Base-by-base conservation (phyloP, 2,797 vertebrate genomes). In the Antennarius maculatus region DNA sequence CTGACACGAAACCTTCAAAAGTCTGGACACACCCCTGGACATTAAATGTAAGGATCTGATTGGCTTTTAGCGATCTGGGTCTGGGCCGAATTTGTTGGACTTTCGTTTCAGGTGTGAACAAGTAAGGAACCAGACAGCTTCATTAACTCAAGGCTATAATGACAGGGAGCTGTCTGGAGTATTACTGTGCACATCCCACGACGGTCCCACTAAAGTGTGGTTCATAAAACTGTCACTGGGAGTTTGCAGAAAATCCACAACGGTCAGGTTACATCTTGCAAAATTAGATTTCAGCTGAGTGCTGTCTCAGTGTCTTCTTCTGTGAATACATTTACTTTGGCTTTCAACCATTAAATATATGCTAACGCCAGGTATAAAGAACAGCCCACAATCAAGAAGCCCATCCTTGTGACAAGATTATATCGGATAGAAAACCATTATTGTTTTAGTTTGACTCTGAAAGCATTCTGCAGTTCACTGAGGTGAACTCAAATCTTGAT, bases 261-360 rank as follows among this genome's bases (percentile, higher is more conserved):
- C 41, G 61, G 52, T 82, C 71, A 63, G 59, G 70, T 79, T 82
- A 76, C 63, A 74, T 15, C 61, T 27, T 53, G 69, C 57, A 78
- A 75, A 73, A 71, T 63, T 61, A 83, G 66, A 75, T 67, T 27
- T 37, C 49, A 61, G 66, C 71, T 64, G 63, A 70, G 74, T 61
- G 61, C 60, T 61, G 61, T 17, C 12, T 39, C 42, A 48, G 0
- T 8, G 5, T 4, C 31, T 34, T 8, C 31, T 34, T 39, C 6
- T 39, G 6, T 39, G 37, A 39, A 39, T 5, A 34, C 7, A 34
- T 34, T 34, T 34, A 34, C 7, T 34, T 34, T 34, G 2, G 31
- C 31, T 34, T 23, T 23, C 23, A 23, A 23, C 23, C 23, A 23
- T 23, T 23, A 23, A 23, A 23, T 23, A 23, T 23, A 23, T 23